Evolutionary conservation across 2,888 invertebrate genomes (phyloP).

Genomic region (Proisotoma minuta): DNA sequence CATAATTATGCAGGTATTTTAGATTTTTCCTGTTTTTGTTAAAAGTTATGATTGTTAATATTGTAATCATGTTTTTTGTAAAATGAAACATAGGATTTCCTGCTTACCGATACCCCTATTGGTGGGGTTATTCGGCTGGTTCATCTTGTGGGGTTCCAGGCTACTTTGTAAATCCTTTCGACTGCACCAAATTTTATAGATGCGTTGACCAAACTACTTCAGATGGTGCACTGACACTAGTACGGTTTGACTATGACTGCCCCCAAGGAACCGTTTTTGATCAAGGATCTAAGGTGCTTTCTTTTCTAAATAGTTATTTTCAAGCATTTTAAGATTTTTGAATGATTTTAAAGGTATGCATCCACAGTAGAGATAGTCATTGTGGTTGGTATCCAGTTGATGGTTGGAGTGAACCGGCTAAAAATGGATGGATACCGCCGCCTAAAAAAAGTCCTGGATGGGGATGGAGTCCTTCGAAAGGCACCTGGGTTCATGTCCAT

Average conservation of each 20-base stretch:
- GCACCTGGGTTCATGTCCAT: not conserved
- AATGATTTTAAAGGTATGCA: too few species aligned
- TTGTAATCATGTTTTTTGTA: not conserved
- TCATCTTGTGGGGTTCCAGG: conserved; percentile 12
- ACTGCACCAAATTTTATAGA: conserved; percentile 15
- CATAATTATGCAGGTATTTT: not conserved
- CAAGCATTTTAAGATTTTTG: too few species aligned
- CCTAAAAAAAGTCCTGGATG: not conserved
- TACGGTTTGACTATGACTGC: conserved; percentile 22
- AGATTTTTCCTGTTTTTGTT: too few species aligned
- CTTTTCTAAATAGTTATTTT: too few species aligned
- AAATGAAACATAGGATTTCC: too few species aligned
- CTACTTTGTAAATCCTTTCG: conserved; percentile 18
- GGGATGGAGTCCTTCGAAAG: not conserved
- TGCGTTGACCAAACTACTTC: conserved; percentile 19
- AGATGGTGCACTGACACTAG: conserved; percentile 1
- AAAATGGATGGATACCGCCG: not conserved
- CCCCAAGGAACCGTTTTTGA: conserved; percentile 19
- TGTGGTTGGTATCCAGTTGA: not conserved
- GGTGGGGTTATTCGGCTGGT: too few species aligned
- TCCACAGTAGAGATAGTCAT: conserved; percentile 7
- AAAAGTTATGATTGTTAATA: too few species aligned
- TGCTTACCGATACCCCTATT: too few species aligned
- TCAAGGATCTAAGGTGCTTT: conserved; percentile 1
- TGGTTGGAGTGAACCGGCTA: not conserved